Conservation (phyloP, 2,797 vertebrate species). For the Bovichtus variegatus region DNA sequence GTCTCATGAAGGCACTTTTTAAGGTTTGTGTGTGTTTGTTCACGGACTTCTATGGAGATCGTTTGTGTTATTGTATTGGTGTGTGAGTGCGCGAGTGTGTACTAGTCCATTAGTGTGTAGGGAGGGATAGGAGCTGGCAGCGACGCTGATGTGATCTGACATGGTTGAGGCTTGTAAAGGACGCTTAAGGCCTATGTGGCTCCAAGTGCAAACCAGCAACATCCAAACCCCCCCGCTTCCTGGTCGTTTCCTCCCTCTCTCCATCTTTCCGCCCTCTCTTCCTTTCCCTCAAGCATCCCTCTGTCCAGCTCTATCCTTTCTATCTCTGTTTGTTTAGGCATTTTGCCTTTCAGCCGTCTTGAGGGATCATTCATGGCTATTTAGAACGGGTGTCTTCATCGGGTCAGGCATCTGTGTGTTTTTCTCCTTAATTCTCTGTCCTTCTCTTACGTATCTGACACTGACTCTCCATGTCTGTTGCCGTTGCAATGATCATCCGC, state of each 20-base stretch:
- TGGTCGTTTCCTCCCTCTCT: background rate
- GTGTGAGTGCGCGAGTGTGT: conserved; percentile 26
- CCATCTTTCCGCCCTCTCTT: background rate
- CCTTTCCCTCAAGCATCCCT: conserved; percentile 31
- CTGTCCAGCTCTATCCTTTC: conserved; percentile 22
- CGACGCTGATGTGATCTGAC: conserved; percentile 78
- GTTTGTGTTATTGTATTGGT: background rate
- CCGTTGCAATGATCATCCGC: background rate
- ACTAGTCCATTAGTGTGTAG: conserved; percentile 24
- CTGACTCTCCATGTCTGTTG: background rate
- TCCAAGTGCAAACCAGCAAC: conserved; percentile 47
- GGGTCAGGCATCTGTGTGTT: conserved; percentile 24
- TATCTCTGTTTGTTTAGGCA: conserved; percentile 16
- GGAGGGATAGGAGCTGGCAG: conserved; percentile 56
- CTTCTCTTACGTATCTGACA: background rate
- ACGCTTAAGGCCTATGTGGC: conserved; percentile 67
- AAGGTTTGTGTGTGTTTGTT: conserved; percentile 32
- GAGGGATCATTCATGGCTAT: conserved; percentile 33
- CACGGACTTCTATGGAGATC: background rate
- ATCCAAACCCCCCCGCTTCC: conserved; percentile 10
- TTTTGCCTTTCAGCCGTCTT: conserved; percentile 28
- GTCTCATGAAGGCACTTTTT: conserved; percentile 37
- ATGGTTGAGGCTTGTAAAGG: conserved; percentile 70
- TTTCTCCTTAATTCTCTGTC: conserved; percentile 15
- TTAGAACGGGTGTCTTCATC: conserved; percentile 29